phyloP scores from a whole-genome alignment of 2,888 invertebrate genomes.

The Nysson spinosus region DNA sequence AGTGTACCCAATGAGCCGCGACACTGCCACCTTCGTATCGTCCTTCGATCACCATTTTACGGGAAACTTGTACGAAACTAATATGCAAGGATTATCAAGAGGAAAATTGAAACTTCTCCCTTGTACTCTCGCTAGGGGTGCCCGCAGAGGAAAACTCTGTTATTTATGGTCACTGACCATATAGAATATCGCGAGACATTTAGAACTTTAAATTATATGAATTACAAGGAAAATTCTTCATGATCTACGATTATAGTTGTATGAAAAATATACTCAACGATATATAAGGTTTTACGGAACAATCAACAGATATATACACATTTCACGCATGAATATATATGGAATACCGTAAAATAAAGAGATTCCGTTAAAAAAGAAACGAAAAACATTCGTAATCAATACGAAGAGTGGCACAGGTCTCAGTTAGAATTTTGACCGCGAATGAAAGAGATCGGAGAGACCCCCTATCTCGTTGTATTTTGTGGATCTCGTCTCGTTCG shows the following conservation, averaged over 20 bases:
- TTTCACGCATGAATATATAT: too few species aligned
- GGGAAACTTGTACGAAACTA: slow-evolving; percentile 54
- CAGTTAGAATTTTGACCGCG: slow-evolving; percentile 6
- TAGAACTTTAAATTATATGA: slow-evolving; percentile 45
- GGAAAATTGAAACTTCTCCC: slow-evolving; percentile 51
- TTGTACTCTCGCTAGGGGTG: slow-evolving; percentile 32
- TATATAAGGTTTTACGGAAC: too few species aligned
- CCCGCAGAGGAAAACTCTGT: slow-evolving; percentile 17
- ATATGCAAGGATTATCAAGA: slow-evolving; percentile 51
- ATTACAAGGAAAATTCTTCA: slow-evolving; percentile 33
- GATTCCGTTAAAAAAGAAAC: too few species aligned
- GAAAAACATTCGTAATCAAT: too few species aligned
- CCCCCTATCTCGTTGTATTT: slow-evolving; percentile 23
- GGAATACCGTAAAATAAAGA: too few species aligned
- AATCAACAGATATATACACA: too few species aligned
- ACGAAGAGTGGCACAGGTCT: neutral
- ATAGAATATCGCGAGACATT: slow-evolving; percentile 24
- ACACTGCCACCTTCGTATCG: slow-evolving; percentile 50
- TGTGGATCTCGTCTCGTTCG: slow-evolving; percentile 23
- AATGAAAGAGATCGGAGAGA: slow-evolving; percentile 19
- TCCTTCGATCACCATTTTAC: slow-evolving; percentile 52
- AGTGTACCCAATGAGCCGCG: slow-evolving; percentile 52
- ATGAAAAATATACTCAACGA: too few species aligned
- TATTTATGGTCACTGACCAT: slow-evolving; percentile 44
- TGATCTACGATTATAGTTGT: slow-evolving; percentile 21